Conservation (phyloP, 2,888 invertebrate genomes). For the Andrena dorsata region DNA sequence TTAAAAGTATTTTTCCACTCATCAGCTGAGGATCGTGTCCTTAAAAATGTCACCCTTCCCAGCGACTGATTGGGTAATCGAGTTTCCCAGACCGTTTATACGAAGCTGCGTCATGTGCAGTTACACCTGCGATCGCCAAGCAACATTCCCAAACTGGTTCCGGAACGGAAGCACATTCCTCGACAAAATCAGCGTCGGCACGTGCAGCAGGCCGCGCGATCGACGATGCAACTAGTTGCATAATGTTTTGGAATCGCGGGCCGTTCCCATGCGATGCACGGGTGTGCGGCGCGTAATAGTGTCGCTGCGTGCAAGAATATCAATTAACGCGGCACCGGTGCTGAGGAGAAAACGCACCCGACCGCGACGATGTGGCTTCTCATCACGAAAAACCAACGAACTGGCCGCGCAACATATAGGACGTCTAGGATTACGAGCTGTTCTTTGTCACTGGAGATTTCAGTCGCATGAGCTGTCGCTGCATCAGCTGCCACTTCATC, state of each 20-base stretch:
- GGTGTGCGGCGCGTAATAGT: slow-evolving; percentile 3
- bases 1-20: neutral
- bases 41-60: neutral
- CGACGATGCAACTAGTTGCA: slow-evolving; percentile 32
- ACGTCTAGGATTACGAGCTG: neutral
- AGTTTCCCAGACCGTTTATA: neutral
- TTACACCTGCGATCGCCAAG: neutral
- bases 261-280: slow-evolving; percentile 10
- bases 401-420: neutral
- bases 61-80: neutral
- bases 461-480: neutral
- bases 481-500: neutral
- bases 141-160: slow-evolving; percentile 9
- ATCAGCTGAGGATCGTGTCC: neutral
- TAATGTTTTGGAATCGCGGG: slow-evolving; percentile 19
- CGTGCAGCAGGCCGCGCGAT: slow-evolving; percentile 5
- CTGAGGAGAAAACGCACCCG: slow-evolving; percentile 30
- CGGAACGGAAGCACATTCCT: slow-evolving; percentile 20
- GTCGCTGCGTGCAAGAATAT: slow-evolving; percentile 37
- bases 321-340: slow-evolving; percentile 26
- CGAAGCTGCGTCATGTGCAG: neutral
- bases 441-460: neutral
- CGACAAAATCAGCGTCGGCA: slow-evolving; percentile 2
- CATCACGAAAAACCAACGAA: slow-evolving; percentile 20
- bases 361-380: slow-evolving; percentile 13